These are phyloP conservation scores for Tigriopus californicus DNA, from an alignment of 2,888 invertebrate genomes.

Conservation along the genomic window DNA sequence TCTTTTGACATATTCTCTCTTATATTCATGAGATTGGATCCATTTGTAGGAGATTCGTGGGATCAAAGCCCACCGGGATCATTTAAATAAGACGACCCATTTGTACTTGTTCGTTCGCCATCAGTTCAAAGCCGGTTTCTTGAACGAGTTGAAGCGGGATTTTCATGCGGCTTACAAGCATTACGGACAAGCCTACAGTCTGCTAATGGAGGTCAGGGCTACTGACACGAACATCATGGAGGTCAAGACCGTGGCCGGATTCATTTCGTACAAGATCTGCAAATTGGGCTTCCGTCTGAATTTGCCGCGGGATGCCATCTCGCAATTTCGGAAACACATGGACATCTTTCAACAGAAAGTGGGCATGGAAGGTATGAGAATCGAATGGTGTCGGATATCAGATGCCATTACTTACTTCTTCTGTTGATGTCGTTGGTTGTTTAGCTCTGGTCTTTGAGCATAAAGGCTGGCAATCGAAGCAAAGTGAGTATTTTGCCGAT, in stretches of 20 bases:
- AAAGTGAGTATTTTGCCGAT: conserved; percentile 50
- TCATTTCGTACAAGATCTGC: conserved; percentile 88
- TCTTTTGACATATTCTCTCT: neutral
- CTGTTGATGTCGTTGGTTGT: too few relatives aligned
- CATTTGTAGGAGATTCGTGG: conserved; percentile 49
- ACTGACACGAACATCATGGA: conserved; percentile 81
- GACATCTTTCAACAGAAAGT: conserved; percentile 52
- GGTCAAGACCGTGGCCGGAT: conserved; percentile 81
- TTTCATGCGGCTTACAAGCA: conserved; percentile 54
- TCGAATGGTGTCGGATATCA: neutral
- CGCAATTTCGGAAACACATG: conserved; percentile 76
- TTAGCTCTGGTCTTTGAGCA: conserved; percentile 68
- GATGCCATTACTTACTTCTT: conserved; percentile 26
- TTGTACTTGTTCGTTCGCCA: conserved; percentile 82
- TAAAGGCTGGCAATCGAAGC: conserved; percentile 82
- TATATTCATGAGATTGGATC: neutral
- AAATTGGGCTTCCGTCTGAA: conserved; percentile 70
- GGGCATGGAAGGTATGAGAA: neutral
- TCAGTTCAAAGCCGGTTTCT: conserved; percentile 89
- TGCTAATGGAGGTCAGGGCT: conserved; percentile 65
- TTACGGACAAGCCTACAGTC: conserved; percentile 64
- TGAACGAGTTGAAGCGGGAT: conserved; percentile 83
- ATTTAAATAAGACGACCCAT: conserved; percentile 73
- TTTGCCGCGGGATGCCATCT: conserved; percentile 79
- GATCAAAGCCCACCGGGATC: conserved; percentile 71